Evolutionary conservation across 2,113 vertebrate genomes (phyloP).

Genomic region (Eolophus roseicapilla): DNA sequence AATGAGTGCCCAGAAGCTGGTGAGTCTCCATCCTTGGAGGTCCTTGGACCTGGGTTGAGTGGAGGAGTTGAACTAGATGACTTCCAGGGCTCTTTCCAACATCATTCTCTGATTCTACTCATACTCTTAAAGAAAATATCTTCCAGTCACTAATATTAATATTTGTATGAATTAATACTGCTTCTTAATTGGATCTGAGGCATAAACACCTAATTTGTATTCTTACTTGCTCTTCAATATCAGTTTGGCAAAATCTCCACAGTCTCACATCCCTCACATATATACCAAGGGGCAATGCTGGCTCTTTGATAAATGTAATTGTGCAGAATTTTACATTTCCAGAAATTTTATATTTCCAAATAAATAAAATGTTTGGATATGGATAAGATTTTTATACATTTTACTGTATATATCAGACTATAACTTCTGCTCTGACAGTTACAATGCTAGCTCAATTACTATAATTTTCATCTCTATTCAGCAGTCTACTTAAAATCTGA

Average conservation of each 20-base stretch:
- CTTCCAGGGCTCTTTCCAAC: neutral
- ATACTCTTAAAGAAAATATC: neutral
- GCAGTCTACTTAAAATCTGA: constrained; percentile 2
- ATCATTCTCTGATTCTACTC: neutral
- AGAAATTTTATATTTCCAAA: neutral
- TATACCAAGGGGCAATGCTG: neutral
- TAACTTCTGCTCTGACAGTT: neutral
- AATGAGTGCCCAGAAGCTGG: neutral
- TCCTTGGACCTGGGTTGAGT: neutral
- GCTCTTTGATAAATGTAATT: neutral
- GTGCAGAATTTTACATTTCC: neutral
- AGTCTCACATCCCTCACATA: neutral
- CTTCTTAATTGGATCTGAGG: neutral
- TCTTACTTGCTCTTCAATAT: neutral
- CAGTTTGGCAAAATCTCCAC: neutral
- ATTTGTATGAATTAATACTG: neutral
- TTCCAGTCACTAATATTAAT: neutral
- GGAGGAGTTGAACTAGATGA: neutral
- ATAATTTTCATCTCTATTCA: neutral
- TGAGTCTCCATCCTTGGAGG: neutral
- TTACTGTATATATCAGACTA: neutral
- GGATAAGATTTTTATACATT: neutral
- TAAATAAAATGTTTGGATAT: neutral
- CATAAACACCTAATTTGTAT: neutral
- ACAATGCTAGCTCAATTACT: neutral